These are phyloP conservation scores for Pterois miles DNA, from an alignment of 2,797 vertebrate genomes.

Conservation along the genomic window DNA sequence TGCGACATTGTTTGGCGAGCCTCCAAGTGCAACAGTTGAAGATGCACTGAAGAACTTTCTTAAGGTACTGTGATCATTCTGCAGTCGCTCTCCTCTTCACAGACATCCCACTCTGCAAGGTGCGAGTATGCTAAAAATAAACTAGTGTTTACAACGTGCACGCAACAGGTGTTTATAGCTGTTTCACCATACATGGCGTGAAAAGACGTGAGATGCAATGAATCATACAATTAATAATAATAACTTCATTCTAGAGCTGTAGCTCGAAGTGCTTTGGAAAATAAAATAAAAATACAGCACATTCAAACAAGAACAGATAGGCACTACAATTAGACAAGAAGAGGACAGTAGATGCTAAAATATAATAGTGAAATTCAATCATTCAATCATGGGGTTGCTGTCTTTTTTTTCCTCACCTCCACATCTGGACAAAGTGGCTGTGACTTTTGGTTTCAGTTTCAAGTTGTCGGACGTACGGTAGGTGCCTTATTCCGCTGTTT, in stretches of 20 bases:
- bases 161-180: not conserved
- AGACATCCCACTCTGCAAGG: not conserved
- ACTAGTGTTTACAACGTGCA: not conserved
- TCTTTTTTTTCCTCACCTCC: not conserved
- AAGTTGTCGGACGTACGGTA: not conserved
- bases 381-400: not conserved
- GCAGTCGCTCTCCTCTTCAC: not conserved
- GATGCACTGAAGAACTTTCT: conserved; percentile 94
- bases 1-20: conserved; percentile 91
- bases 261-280: no score
- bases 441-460: not conserved
- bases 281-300: no score
- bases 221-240: not conserved
- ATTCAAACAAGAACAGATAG: no score
- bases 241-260: no score
- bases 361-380: no score
- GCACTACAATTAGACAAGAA: no score
- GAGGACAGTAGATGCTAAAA: no score
- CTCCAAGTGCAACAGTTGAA: conserved; percentile 90
- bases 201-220: not conserved
- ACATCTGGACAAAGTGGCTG: not conserved
- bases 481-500: not conserved
- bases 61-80: conserved; percentile 82
- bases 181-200: not conserved
- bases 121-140: not conserved